A percentile compares a stretch with the other conserved stretches of the same genome.
phyloP scores from a whole-genome alignment of 2,113 vertebrate genomes.

The Mormyrus iriodes region DNA sequence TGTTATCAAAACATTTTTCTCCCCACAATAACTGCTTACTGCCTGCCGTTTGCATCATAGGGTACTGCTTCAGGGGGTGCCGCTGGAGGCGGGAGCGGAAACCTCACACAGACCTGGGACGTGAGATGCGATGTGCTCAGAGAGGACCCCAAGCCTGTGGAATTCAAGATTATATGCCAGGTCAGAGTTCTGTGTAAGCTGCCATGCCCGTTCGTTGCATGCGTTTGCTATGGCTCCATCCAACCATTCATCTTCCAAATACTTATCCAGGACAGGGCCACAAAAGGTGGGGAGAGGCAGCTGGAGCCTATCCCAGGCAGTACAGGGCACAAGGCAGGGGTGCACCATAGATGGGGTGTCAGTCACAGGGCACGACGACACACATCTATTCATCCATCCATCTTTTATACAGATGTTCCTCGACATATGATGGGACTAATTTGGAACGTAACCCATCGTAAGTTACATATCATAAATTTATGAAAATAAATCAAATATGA shows the following conservation, averaged over 20 bases:
- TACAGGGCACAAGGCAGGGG: background rate
- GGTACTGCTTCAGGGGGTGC: conserved; percentile 20
- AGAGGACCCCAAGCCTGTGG: background rate
- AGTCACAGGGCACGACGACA: background rate
- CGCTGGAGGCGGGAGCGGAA: conserved; percentile 23
- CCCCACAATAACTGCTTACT: conserved; percentile 24
- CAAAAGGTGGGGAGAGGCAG: no score
- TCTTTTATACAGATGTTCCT: background rate
- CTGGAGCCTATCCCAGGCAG: background rate
- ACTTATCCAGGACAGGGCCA: background rate
- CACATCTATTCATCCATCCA: background rate
- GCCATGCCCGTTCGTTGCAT: background rate
- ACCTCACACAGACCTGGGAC: background rate
- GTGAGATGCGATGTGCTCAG: background rate
- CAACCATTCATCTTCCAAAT: background rate
- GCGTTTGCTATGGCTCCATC: background rate
- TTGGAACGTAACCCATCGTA: background rate
- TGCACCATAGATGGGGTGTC: background rate
- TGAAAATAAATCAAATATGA: background rate
- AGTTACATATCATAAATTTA: background rate
- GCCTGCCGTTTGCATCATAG: conserved; percentile 25
- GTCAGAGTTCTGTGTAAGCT: background rate
- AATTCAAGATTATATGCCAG: background rate
- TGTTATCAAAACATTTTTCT: conserved; percentile 30
- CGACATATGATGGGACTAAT: background rate